Conservation (phyloP, 2,113 vertebrate genomes). For the Pterophyllum scalare region DNA sequence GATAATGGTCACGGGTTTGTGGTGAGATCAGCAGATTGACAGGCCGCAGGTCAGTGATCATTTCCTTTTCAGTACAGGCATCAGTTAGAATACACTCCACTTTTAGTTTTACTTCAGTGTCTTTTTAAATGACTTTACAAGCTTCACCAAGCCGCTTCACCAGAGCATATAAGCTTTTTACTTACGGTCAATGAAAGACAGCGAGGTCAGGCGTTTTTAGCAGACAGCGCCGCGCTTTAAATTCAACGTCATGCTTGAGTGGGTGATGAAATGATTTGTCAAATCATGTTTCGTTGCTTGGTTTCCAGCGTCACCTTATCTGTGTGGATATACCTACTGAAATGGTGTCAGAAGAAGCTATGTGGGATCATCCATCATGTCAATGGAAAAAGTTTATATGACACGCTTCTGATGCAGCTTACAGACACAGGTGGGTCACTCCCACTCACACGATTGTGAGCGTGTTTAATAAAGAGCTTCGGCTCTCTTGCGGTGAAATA, state of each 20-base stretch:
- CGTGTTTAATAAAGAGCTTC: slow-evolving; percentile 60
- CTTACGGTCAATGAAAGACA: slow-evolving; percentile 47
- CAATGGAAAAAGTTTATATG: slow-evolving; percentile 79
- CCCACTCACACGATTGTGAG: slow-evolving; percentile 14
- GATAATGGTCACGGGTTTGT: background rate
- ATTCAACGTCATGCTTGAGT: slow-evolving; percentile 21
- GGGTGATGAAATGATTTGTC: slow-evolving; percentile 30
- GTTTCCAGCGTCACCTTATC: slow-evolving; percentile 87
- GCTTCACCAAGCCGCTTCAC: slow-evolving; percentile 50
- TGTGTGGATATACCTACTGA: slow-evolving; percentile 91
- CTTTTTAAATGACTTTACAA: slow-evolving; percentile 48
- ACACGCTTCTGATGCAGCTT: slow-evolving; percentile 88
- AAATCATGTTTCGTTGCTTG: slow-evolving; percentile 35
- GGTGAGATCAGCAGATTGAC: slow-evolving; percentile 43
- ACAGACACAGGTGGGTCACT: slow-evolving; percentile 84
- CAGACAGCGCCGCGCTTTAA: slow-evolving; percentile 32
- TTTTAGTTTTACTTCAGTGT: slow-evolving; percentile 56
- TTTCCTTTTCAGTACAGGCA: slow-evolving; percentile 38
- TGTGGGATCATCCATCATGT: slow-evolving; percentile 92
- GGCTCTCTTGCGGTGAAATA: slow-evolving; percentile 50
- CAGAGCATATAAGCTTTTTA: slow-evolving; percentile 60
- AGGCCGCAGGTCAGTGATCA: slow-evolving; percentile 29
- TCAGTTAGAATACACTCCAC: slow-evolving; percentile 21
- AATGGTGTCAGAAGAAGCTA: slow-evolving; percentile 80
- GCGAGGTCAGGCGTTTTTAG: slow-evolving; percentile 52